These are phyloP conservation scores for Pandion haliaetus DNA, from an alignment of 2,113 vertebrate genomes.

Conservation along the genomic window DNA sequence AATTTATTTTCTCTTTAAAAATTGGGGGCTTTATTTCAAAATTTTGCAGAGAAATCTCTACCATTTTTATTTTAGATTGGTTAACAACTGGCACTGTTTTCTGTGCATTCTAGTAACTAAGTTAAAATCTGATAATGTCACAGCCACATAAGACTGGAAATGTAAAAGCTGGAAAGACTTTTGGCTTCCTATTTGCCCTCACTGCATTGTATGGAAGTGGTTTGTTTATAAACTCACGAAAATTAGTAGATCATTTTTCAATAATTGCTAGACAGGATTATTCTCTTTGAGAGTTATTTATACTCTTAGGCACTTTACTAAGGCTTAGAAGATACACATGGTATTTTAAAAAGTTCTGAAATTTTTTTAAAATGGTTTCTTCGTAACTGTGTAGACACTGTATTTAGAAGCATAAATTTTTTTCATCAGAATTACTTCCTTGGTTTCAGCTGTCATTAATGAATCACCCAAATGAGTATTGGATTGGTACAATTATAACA, in stretches of 20 bases:
- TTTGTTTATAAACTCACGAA: background rate
- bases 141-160: background rate
- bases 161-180: background rate
- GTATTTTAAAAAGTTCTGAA: background rate
- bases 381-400: background rate
- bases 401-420: background rate
- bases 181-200: background rate
- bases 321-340: background rate
- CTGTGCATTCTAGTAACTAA: background rate
- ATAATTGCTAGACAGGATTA: background rate
- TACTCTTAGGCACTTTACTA: background rate
- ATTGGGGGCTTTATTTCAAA: background rate
- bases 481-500: background rate
- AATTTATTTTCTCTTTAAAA: background rate
- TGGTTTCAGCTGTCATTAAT: background rate
- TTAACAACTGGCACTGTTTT: background rate
- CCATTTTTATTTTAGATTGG: background rate
- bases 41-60: background rate
- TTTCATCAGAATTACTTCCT: background rate
- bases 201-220: background rate
- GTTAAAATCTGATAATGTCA: background rate
- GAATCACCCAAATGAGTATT: background rate
- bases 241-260: background rate
- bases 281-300: background rate
- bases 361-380: background rate